Evolutionary conservation across 1,140 invertebrate species (phyloP).

Genomic region (Macrostomum lignano): DNA sequence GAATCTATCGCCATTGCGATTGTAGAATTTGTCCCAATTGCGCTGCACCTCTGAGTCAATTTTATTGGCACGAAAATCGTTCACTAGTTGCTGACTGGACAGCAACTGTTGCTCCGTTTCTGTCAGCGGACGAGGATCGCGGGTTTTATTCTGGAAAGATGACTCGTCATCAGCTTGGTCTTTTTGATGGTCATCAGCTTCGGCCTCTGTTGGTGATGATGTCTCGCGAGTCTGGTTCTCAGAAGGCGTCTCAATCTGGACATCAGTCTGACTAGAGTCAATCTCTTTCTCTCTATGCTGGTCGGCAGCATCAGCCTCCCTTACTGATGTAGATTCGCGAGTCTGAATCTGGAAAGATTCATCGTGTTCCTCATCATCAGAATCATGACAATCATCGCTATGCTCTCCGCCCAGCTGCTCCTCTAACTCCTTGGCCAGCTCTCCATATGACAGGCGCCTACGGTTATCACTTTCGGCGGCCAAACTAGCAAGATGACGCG

Average conservation of each 20-base stretch:
- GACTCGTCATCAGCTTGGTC: background rate
- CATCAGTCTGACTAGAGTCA: too few species aligned
- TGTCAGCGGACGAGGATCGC: background rate
- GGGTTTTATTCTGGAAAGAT: background rate
- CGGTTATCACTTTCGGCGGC: background rate
- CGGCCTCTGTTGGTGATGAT: background rate
- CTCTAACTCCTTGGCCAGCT: background rate
- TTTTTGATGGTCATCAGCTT: background rate
- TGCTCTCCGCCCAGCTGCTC: background rate
- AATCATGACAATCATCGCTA: background rate
- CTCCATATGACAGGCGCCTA: background rate
- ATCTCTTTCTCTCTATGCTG: too few species aligned
- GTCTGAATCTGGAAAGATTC: too few species aligned
- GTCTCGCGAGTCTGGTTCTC: background rate
- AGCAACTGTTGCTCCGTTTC: background rate
- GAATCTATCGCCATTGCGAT: constrained; percentile 43
- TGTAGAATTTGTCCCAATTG: constrained; percentile 94
- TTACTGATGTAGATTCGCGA: too few species aligned
- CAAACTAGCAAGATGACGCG: too few species aligned
- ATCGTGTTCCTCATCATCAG: constrained; percentile 3
- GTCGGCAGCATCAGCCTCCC: too few species aligned
- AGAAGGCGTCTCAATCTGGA: background rate
- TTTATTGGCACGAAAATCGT: constrained; percentile 45
- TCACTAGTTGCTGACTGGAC: constrained; percentile 26
- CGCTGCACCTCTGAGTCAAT: constrained; percentile 57